Conservation (phyloP, 1,140 invertebrate species). For the Carposina sasakii region DNA sequence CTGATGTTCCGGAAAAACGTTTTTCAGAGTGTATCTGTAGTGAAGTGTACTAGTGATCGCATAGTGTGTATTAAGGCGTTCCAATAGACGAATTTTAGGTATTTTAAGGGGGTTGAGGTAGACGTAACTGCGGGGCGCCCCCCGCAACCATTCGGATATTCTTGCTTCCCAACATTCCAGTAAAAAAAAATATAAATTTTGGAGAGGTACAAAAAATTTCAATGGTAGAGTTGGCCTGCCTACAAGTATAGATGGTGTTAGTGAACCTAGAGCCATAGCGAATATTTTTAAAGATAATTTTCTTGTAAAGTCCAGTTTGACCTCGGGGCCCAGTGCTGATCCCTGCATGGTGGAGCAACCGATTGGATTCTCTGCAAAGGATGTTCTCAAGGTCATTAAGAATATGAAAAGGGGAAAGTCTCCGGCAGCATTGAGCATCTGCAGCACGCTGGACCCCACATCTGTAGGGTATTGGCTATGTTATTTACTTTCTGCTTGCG, state of each 20-base stretch:
- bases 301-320: not conserved
- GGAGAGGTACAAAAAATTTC: not conserved
- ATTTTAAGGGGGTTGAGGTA: no score
- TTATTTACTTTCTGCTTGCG: not conserved
- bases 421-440: slow-evolving; percentile 6
- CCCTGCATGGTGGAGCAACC: not conserved
- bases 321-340: not conserved
- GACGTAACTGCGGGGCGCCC: no score
- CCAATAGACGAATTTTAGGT: no score
- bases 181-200: not conserved
- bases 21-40: not conserved
- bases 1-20: not conserved
- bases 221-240: not conserved
- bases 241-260: not conserved
- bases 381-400: not conserved
- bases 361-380: not conserved
- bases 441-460: not conserved
- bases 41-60: not conserved
- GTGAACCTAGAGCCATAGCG: not conserved
- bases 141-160: no score
- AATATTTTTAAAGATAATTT: not conserved
- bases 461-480: not conserved
- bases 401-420: slow-evolving; percentile 4
- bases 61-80: not conserved
- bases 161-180: not conserved